Base-by-base conservation (phyloP, 2,797 vertebrate genomes). In the Centropyge bicolor region DNA sequence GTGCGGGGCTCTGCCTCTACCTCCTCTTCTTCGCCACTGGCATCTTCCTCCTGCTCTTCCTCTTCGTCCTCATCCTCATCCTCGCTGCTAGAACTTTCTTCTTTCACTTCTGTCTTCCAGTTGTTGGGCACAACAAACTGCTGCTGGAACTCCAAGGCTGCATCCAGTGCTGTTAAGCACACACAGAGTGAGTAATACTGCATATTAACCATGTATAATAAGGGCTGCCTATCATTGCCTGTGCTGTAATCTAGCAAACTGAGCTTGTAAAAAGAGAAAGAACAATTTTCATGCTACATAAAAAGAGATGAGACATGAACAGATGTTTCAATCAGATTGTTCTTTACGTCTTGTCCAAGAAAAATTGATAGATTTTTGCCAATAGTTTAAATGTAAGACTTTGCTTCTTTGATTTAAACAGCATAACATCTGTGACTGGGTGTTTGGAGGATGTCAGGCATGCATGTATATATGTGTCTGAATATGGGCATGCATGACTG, bases 31-130 rank as follows among this genome's bases (percentile, higher is more conserved):
- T 92, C 94, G 1, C 93, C 90, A 46, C 90, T 94, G 65, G 90
- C 89, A 9, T 94, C 93, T 48, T 94, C 94, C 27, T 94, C 95
- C 71, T 93, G 92, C 65, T 94, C 93, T 60, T 95, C 95, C 40
- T 95, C 94, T 22, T 95, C 95, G 0, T 96, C 95, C 0, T 94
- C 95, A 0, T 95, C 94, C 0, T 96, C 95, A 1, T 95, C 95
- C 80, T 96, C 96, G 27, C 96, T 96, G 87, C 95, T 95, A 7
- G 96, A 96, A 55, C 95, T 96, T 78, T 96, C 96, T 38, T 96
- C 95, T 76, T 96, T 96, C 76, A 96, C 94, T 75, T 96, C 95
- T 0, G 94, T 96, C 89, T 95, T 96, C 96, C 96, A 96, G 68
- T 68, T 74, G 78, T 55, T 61, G 40, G 96, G 96, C 19, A 96